Base-by-base conservation (phyloP, 2,113 vertebrate genomes). In the Pandion haliaetus region DNA sequence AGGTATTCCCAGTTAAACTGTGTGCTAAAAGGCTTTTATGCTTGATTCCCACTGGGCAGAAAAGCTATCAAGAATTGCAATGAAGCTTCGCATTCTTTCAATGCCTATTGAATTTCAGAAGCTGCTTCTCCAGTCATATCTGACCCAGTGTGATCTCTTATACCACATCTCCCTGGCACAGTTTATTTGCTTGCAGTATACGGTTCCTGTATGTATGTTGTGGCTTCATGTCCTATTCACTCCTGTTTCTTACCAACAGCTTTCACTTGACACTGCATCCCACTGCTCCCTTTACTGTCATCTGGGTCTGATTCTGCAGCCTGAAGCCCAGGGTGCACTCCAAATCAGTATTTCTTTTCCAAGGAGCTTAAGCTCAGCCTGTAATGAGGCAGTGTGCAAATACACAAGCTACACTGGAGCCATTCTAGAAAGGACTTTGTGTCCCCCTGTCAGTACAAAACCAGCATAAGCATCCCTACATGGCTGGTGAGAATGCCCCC, bases 1-100 rank as follows among this genome's bases (percentile, higher is more conserved):
- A 95, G 89, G 93, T 92, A 97, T 92, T 96, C 88, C 94, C 94
- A 87, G 70, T 91, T 83, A 91, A 95, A 96, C 62, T 83, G 54
- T 86, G 85, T 52, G 83, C 67, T 83, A 70, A 94, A 95, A 95
- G 83, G 83, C 66, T 97, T 97, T 95, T 92, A 70, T 77, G 71
- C 32, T 92, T 66, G 14, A 74, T 91, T 97, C 95, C 95, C 96
- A 88, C 78, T 71, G 88, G 94, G 54, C 52, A 95, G 84, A 88
- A 95, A 97, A 93, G 77, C 93, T 93, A 97, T 95, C 90, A 96
- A 95, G 86, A 67, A 67, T 2, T 81, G 78, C 86, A 95, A 67
- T 44, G 86, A 96, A 96, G 79, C 93, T 91, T 81, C 3, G 12
- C 81, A 86, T 96, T 94, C 90, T 90, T 59, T 91, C 88, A 91